Base-by-base conservation (phyloP, 2,888 invertebrate genomes). In the Trachelus tabidus region DNA sequence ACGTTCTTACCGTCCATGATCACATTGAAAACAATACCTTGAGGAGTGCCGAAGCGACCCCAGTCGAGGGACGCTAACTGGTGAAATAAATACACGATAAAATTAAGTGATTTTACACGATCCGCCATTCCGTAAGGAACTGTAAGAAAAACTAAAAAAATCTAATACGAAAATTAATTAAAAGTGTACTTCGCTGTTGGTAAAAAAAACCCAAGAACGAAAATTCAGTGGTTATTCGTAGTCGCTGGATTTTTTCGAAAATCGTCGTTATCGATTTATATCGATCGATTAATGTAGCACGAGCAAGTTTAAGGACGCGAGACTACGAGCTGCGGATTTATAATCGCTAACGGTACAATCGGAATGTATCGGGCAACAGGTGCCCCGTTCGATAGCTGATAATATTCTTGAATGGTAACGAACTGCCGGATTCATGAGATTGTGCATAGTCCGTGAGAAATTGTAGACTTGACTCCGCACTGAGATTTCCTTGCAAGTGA, bases 291-390 rank as follows among this genome's bases (percentile, higher is more conserved):
- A 23, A 56, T 23, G 23, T 56, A 23, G 56, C 56, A 23, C 56
- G 56, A 23, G 15, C 56, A 23, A 56, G 56, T 23, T 56, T 56
- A 23, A 56, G 23, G 23, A 56, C 23, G 79, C 75, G 78, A 77
- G 76, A 79, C 79, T 79, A 79, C 79, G 79, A 81, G 81, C 79
- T 71, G 80, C 80, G 81, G 77, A 80, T 83, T 83, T 81, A 83
- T 78, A 82, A 82, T 83, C 80, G 79, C 79, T 84, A 84, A 84
- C 83, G 83, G 83, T 84, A 82, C 76, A 84, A 73, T 79, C 80
- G 80, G 83, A 82, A 83, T 83, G 83, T 81, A 82, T 56, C 56
- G 71, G 71, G 33, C 71, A 34, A 34, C 71, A 71, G 71, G 71
- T 71, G 71, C 34, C 12, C 31, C 71, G 33, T 12, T 71, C 71